Conservation (phyloP, 92 coral and sea anemone genomes). For the Anthopleura xanthogrammica region DNA sequence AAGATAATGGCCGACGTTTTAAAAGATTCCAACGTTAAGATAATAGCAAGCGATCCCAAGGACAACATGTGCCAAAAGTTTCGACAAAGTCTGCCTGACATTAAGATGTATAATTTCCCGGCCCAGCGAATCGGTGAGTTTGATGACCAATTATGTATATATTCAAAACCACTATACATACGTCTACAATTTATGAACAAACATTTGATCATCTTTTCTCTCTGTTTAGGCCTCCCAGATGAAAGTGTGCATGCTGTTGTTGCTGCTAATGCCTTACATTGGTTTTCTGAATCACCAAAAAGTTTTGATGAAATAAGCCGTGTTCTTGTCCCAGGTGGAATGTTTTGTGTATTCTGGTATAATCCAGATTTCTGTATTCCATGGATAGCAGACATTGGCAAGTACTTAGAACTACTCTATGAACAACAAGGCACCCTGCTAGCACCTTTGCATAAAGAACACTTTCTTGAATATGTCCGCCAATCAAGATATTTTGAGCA, state of each 20-base stretch:
- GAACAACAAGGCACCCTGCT: not conserved
- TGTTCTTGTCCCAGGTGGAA: slow-evolving; percentile 50
- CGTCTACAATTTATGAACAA: too few species aligned
- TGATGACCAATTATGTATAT: not conserved
- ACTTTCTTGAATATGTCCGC: not conserved
- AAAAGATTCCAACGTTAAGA: not conserved
- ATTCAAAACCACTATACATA: too few species aligned
- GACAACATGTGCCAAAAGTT: slow-evolving; percentile 7
- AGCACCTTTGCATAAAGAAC: not conserved
- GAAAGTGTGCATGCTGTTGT: slow-evolving; percentile 24
- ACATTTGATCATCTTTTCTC: too few species aligned
- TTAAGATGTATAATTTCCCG: not conserved
- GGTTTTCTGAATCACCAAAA: slow-evolving; percentile 45
- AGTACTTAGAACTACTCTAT: slow-evolving; percentile 27
- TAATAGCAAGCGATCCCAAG: slow-evolving; percentile 11
- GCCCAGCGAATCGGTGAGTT: slow-evolving; percentile 12
- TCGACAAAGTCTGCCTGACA: not conserved
- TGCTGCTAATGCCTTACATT: slow-evolving; percentile 53
- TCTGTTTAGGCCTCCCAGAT: too few species aligned
- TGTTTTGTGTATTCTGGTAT: slow-evolving; percentile 42
- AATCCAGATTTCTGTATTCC: slow-evolving; percentile 6
- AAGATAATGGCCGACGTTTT: not conserved
- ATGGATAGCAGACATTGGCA: slow-evolving; percentile 32
- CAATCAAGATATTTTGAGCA: not conserved
- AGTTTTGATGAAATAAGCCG: slow-evolving; percentile 54